phyloP scores from a whole-genome alignment of 2,888 invertebrate species.

The Sesia apiformis region DNA sequence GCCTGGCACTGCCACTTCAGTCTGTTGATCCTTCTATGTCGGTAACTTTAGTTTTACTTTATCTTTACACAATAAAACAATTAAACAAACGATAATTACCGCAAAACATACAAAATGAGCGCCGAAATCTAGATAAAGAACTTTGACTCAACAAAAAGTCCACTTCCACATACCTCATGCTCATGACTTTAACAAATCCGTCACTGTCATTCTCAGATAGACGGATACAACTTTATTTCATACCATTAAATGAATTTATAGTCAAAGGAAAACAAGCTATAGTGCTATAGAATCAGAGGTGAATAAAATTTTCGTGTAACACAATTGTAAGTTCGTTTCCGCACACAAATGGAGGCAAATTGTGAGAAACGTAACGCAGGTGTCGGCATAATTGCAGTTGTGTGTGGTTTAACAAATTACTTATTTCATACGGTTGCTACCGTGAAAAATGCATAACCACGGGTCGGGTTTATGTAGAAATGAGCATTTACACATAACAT shows the following conservation, averaged over 20 bases:
- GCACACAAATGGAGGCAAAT: conserved; percentile 31
- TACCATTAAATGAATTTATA: background rate
- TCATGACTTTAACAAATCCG: conserved; percentile 37
- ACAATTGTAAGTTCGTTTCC: conserved; percentile 11
- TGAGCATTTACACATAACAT: background rate
- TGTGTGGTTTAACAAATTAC: conserved; percentile 49
- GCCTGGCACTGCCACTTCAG: no score
- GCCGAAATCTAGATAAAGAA: background rate
- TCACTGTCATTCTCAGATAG: conserved; percentile 41
- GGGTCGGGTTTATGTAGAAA: conserved; percentile 25
- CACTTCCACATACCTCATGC: conserved; percentile 5
- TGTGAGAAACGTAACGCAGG: conserved; percentile 49
- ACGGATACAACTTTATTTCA: conserved; percentile 7
- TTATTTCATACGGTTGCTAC: conserved; percentile 39
- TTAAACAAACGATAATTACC: background rate
- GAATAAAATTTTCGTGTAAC: background rate
- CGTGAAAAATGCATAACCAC: conserved; percentile 58
- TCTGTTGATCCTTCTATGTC: no score
- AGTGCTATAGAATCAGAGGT: background rate
- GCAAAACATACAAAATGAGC: background rate
- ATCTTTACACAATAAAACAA: background rate
- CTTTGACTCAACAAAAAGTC: background rate
- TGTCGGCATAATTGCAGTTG: conserved; percentile 44
- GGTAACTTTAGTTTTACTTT: no score
- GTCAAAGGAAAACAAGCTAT: background rate